These are phyloP conservation scores for Sturnira hondurensis DNA, from an alignment of 2,113 vertebrate species.

Conservation along the genomic window DNA sequence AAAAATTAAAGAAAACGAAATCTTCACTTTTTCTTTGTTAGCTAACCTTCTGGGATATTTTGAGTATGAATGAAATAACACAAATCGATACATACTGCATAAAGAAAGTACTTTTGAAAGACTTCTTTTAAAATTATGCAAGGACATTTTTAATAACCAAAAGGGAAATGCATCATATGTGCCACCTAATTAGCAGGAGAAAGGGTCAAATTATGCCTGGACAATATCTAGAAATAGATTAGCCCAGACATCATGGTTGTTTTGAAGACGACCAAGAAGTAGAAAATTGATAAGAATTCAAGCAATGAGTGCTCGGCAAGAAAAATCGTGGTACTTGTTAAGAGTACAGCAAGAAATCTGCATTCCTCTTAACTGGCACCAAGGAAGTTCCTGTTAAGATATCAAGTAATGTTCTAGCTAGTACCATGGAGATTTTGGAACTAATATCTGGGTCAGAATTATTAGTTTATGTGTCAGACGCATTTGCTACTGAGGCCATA, in stretches of 20 bases:
- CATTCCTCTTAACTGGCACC: not conserved
- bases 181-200: not conserved
- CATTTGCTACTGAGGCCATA: not conserved
- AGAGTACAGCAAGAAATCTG: not conserved
- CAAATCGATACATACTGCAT: not conserved
- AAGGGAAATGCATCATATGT: not conserved
- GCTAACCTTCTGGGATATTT: not conserved
- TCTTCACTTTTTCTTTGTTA: not conserved
- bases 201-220: not conserved
- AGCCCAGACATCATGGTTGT: not conserved
- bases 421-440: not conserved
- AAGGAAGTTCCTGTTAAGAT: not conserved
- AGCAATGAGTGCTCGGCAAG: not conserved
- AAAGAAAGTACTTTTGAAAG: not conserved
- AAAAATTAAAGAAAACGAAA: not conserved
- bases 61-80: not conserved
- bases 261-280: not conserved
- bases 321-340: not conserved
- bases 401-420: not conserved
- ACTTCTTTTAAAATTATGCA: not conserved
- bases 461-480: not conserved
- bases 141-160: not conserved
- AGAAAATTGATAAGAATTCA: not conserved
- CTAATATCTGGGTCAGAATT: not conserved
- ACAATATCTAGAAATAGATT: not conserved